Base-by-base conservation (phyloP, 2,888 invertebrate genomes). In the Anorthoa munda region DNA sequence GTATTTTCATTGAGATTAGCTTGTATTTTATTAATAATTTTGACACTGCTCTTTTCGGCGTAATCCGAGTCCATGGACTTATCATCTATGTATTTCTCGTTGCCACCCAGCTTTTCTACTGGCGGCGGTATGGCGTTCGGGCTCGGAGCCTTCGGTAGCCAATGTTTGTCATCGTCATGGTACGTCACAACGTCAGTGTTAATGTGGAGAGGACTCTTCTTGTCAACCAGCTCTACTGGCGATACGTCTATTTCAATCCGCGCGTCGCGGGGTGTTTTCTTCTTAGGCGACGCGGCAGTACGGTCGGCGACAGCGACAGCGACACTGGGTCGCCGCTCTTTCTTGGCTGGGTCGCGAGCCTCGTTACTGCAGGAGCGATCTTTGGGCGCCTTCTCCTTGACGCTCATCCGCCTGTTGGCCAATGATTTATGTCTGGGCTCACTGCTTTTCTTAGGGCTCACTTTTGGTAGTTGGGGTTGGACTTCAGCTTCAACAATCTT, bases 21-120 rank as follows among this genome's bases (percentile, higher is more conserved):
- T 88, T 96, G 96, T 82, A 96, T 96, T 87, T 95, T 96, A 39
- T 96, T 96, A 66, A 96, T 95, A 94, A 95, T 95, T 87, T 94
- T 95, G 31, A 94, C 93, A 76, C 96, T 95, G 72, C 92, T 95
- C 80, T 95, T 96, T 77, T 96, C 96, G 2, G 94, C 89, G 51
- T 91, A 93, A 77, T 96, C 96, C 5, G 93, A 94, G 78, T 95
- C 95, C 73, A 95, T 88, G 45, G 93, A 93, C 84, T 95, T 95
- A 81, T 96, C 95, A 86, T 96, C 96, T 23, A 96, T 95, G 78
- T 96, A 95, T 87, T 96, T 96, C 70, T 94, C 95, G 80, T 96
- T 93, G 50, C 90, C 94, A 7, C 94, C 95, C 2, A 92, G 92
- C 83, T 94, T 95, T 81, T 96, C 96, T 12, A 95, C 93, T 26